phyloP scores from a whole-genome alignment of 2,113 vertebrate species.

The Andinoacara biseriatus region DNA sequence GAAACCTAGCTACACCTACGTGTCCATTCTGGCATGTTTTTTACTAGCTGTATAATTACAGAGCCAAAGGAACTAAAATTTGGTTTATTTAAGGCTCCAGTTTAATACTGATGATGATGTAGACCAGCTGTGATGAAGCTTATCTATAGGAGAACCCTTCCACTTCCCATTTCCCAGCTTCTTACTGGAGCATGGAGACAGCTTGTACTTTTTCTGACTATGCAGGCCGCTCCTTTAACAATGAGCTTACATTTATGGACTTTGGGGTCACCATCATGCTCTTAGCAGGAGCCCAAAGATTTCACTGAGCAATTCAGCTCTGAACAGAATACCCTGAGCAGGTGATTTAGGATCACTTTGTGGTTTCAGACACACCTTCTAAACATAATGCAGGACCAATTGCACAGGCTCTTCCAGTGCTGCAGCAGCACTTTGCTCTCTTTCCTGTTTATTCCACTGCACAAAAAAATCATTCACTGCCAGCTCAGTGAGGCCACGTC shows the following conservation, averaged over 20 bases:
- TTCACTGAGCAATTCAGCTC: slow-evolving; percentile 4
- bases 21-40: background rate
- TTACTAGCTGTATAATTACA: background rate
- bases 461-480: slow-evolving; percentile 22
- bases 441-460: background rate
- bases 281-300: background rate
- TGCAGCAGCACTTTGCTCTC: background rate
- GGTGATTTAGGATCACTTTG: slow-evolving; percentile 17
- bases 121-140: no score
- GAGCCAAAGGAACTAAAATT: no score
- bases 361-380: background rate
- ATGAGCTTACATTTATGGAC: slow-evolving; percentile 26
- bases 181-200: background rate
- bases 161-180: no score
- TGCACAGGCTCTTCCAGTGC: background rate
- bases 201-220: slow-evolving; percentile 11
- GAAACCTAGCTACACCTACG: background rate
- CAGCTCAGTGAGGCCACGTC: background rate
- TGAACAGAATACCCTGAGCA: background rate
- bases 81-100: no score
- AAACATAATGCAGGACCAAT: slow-evolving; percentile 2
- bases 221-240: slow-evolving; percentile 4
- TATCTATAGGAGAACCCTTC: no score
- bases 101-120: no score
- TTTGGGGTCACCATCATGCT: slow-evolving; percentile 2